Evolutionary conservation across 1,140 invertebrate genomes (phyloP).

Genomic region (Globodera ellingtonae): DNA sequence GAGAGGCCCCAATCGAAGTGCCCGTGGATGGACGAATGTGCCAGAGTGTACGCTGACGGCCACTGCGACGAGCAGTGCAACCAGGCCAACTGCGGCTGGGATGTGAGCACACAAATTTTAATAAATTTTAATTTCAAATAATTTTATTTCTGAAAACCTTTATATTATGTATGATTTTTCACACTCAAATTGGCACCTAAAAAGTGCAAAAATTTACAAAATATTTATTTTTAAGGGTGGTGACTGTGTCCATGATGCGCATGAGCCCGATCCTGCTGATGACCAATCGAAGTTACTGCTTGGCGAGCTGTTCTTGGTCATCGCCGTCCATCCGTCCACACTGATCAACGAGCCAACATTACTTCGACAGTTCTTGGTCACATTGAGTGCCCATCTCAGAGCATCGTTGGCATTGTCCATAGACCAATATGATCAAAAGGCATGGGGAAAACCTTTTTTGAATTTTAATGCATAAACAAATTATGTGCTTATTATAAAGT

Average conservation of each 20-base stretch:
- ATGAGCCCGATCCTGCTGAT: slow-evolving; percentile 13
- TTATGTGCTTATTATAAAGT: background rate
- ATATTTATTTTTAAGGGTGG: slow-evolving; percentile 4
- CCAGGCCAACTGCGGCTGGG: slow-evolving; percentile 51
- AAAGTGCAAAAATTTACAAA: too few relatives aligned
- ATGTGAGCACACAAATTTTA: slow-evolving; percentile 27
- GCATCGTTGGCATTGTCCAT: slow-evolving; percentile 21
- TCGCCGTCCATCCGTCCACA: slow-evolving; percentile 10
- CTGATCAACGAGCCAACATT: background rate
- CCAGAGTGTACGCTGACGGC: slow-evolving; percentile 44
- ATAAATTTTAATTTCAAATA: too few relatives aligned
- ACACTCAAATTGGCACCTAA: too few relatives aligned
- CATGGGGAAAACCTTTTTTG: too few relatives aligned
- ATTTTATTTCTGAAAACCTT: too few relatives aligned
- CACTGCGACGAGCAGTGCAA: slow-evolving; percentile 57
- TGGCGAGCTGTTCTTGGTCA: slow-evolving; percentile 21
- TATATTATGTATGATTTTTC: too few relatives aligned
- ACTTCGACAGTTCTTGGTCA: slow-evolving; percentile 18
- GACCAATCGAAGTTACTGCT: background rate
- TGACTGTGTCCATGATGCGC: slow-evolving; percentile 20
- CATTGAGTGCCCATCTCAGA: slow-evolving; percentile 22
- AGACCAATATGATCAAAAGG: slow-evolving; percentile 8
- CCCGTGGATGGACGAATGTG: slow-evolving; percentile 41
- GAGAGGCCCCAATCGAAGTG: slow-evolving; percentile 34
- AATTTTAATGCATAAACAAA: background rate